A percentile compares a stretch with the other conserved stretches of the same genome.
Conservation (phyloP, 2,888 invertebrate species). For the Deilephila porcellus region DNA sequence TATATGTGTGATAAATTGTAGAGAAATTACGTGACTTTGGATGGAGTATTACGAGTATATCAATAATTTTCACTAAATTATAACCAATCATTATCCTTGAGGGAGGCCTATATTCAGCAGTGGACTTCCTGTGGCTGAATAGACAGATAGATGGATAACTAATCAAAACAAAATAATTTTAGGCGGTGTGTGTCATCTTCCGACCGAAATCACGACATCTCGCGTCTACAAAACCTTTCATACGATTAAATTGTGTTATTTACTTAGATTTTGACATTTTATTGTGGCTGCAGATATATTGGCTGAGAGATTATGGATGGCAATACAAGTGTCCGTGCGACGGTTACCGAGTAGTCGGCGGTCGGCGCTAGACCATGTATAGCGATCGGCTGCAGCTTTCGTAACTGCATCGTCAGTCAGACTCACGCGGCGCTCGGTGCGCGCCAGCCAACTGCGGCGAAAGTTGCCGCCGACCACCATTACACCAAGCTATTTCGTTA, state of each 20-base stretch:
- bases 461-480: conserved; percentile 74
- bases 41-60: not conserved
- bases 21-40: not conserved
- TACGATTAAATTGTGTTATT: not conserved
- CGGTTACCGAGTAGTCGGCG: not conserved
- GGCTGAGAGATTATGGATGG: conserved; percentile 49
- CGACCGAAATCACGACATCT: too few relatives aligned
- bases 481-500: conserved; percentile 56
- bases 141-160: too few relatives aligned
- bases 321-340: conserved; percentile 55
- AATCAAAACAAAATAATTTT: not conserved
- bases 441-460: conserved; percentile 55
- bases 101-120: too few relatives aligned
- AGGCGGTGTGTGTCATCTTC: not conserved
- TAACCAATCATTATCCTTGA: too few relatives aligned
- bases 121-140: too few relatives aligned
- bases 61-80: not conserved
- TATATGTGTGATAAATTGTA: not conserved
- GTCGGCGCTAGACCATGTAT: conserved; percentile 57
- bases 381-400: conserved; percentile 75
- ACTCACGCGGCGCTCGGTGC: conserved; percentile 54
- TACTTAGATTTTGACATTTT: not conserved
- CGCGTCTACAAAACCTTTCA: not conserved
- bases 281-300: conserved; percentile 39
- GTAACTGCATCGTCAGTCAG: conserved; percentile 74